A percentile compares a stretch with the other conserved stretches of the same genome.
These are phyloP conservation scores for Bagarius yarrelli DNA, from an alignment of 2,113 vertebrate species.

Conservation along the genomic window DNA sequence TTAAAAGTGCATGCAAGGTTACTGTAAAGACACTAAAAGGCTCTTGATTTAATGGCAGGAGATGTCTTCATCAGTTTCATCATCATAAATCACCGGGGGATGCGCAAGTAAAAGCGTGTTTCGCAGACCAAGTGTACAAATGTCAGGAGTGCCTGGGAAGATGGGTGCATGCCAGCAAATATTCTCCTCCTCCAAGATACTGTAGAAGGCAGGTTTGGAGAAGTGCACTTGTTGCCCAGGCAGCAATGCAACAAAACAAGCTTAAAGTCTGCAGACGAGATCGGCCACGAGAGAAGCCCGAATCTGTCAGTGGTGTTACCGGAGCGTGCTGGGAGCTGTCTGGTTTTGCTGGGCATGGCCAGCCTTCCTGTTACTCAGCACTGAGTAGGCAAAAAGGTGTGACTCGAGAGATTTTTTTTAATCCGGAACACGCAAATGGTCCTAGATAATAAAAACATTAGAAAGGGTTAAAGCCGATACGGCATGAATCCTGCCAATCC, in stretches of 20 bases:
- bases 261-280: constrained; percentile 42
- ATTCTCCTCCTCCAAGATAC: constrained; percentile 41
- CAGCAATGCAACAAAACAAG: constrained; percentile 72
- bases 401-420: constrained; percentile 54
- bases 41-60: constrained; percentile 7
- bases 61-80: constrained; percentile 32
- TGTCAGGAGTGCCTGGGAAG: not conserved
- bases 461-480: not conserved
- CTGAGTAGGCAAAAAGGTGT: constrained; percentile 59
- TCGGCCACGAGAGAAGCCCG: constrained; percentile 12
- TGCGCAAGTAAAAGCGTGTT: constrained; percentile 24
- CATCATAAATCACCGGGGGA: constrained; percentile 28
- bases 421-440: constrained; percentile 49
- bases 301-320: constrained; percentile 60
- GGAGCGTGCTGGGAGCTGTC: constrained; percentile 60
- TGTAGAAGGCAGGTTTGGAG: constrained; percentile 52
- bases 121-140: constrained; percentile 29
- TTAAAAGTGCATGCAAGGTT: constrained; percentile 20
- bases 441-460: constrained; percentile 36
- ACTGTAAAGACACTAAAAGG: constrained; percentile 13
- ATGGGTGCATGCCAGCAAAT: not conserved
- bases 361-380: constrained; percentile 62
- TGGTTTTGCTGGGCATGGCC: constrained; percentile 21
- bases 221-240: constrained; percentile 68
- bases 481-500: not conserved